Evolutionary conservation across 2,113 vertebrate species (phyloP).

Genomic region (Tylochromis polylepis): DNA sequence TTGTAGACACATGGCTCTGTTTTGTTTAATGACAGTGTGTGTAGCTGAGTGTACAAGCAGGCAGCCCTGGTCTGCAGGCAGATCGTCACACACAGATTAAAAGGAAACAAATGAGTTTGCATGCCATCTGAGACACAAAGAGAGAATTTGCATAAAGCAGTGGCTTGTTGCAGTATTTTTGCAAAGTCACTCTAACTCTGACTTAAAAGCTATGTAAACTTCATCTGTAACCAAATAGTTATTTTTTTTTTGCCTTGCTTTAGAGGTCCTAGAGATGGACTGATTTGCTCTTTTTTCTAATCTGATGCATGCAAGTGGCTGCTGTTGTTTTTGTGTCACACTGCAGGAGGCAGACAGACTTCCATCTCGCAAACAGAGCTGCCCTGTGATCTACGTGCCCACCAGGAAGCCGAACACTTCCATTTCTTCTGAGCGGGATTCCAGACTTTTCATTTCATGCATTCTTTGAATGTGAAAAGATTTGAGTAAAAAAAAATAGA

Average conservation of each 20-base stretch:
- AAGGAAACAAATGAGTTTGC: slow-evolving; percentile 51
- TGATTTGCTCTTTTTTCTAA: not conserved
- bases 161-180: slow-evolving; percentile 2
- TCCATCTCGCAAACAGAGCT: slow-evolving; percentile 21
- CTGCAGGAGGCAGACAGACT: slow-evolving; percentile 39
- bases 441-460: not conserved
- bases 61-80: slow-evolving; percentile 34
- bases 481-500: not conserved
- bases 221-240: not conserved
- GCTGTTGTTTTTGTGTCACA: slow-evolving; percentile 34
- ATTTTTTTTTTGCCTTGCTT: not conserved
- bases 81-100: slow-evolving; percentile 50
- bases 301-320: not conserved
- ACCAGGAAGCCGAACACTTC: slow-evolving; percentile 32
- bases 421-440: slow-evolving; percentile 8
- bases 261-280: not conserved
- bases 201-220: slow-evolving; percentile 3
- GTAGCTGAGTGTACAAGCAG: slow-evolving; percentile 11
- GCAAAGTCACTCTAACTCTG: not conserved
- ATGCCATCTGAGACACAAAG: slow-evolving; percentile 8
- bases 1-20: slow-evolving; percentile 61
- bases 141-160: not conserved
- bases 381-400: slow-evolving; percentile 29
- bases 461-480: slow-evolving; percentile 5
- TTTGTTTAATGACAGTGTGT: slow-evolving; percentile 65